Percentiles rank a stretch among this genome's conserved stretches.
phyloP scores from a whole-genome alignment of 1,140 invertebrate species.

The Akabosia matsudoensis region DNA sequence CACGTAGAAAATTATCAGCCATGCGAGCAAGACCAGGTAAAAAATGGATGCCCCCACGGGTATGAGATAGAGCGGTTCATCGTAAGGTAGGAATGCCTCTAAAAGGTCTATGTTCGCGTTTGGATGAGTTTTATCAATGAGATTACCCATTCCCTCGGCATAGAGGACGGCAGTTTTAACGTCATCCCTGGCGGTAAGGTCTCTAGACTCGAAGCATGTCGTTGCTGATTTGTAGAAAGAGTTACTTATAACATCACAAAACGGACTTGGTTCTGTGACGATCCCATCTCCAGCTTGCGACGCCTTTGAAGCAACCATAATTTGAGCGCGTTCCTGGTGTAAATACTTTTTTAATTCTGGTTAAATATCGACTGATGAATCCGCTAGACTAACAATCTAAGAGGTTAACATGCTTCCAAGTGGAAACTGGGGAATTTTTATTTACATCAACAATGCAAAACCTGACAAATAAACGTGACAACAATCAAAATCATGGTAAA shows the following conservation, averaged over 20 bases:
- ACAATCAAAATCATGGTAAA: too few species aligned
- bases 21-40: not conserved
- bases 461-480: too few species aligned
- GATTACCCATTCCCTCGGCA: not conserved
- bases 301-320: too few species aligned
- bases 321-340: too few species aligned
- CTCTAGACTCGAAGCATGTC: not conserved
- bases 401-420: too few species aligned
- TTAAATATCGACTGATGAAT: too few species aligned
- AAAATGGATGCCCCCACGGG: conserved; percentile 2
- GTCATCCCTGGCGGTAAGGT: not conserved
- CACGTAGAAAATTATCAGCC: not conserved
- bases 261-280: not conserved
- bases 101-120: not conserved
- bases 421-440: too few species aligned
- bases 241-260: too few species aligned
- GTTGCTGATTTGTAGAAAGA: not conserved
- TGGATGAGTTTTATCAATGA: not conserved
- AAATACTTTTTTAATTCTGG: too few species aligned
- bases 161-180: not conserved
- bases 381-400: too few species aligned
- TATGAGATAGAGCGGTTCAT: not conserved
- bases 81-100: not conserved
- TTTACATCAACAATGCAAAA: too few species aligned
- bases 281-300: too few species aligned